These are phyloP conservation scores for Polymixis lichenea DNA, from an alignment of 2,888 invertebrate species.

Conservation along the genomic window DNA sequence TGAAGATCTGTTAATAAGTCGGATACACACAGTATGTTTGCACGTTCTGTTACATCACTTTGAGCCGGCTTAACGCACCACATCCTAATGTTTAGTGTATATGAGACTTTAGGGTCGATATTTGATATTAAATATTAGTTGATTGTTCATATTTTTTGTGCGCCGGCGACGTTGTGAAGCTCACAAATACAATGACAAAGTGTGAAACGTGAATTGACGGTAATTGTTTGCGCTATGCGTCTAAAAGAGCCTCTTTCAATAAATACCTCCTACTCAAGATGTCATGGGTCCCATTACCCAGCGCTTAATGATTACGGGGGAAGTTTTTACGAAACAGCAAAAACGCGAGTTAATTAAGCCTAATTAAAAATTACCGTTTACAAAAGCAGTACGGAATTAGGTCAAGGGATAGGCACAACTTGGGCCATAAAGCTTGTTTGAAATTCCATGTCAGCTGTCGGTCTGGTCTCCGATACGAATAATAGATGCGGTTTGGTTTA, in stretches of 20 bases:
- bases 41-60: slow-evolving; percentile 87
- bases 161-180: slow-evolving; percentile 79
- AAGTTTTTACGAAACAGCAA: slow-evolving; percentile 12
- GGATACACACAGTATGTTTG: slow-evolving; percentile 86
- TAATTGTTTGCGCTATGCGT: slow-evolving; percentile 62
- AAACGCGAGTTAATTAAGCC: slow-evolving; percentile 67
- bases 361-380: slow-evolving; percentile 78
- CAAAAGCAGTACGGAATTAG: slow-evolving; percentile 77
- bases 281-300: slow-evolving; percentile 17
- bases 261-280: slow-evolving; percentile 58
- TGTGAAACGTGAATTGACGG: slow-evolving; percentile 76
- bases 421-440: slow-evolving; percentile 85
- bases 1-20: slow-evolving; percentile 88
- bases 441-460: slow-evolving; percentile 86
- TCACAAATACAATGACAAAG: slow-evolving; percentile 83
- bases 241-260: slow-evolving; percentile 51
- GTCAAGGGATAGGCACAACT: slow-evolving; percentile 81
- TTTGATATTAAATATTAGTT: slow-evolving; percentile 88
- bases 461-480: slow-evolving; percentile 76
- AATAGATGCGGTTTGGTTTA: slow-evolving; percentile 90
- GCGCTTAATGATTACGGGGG: neutral
- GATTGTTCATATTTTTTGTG: slow-evolving; percentile 83
- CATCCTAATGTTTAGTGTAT: slow-evolving; percentile 88
- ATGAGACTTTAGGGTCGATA: slow-evolving; percentile 85
- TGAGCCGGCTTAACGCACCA: slow-evolving; percentile 86